phyloP scores from a whole-genome alignment of 2,113 vertebrate genomes.

The Tetraodon nigroviridis region DNA sequence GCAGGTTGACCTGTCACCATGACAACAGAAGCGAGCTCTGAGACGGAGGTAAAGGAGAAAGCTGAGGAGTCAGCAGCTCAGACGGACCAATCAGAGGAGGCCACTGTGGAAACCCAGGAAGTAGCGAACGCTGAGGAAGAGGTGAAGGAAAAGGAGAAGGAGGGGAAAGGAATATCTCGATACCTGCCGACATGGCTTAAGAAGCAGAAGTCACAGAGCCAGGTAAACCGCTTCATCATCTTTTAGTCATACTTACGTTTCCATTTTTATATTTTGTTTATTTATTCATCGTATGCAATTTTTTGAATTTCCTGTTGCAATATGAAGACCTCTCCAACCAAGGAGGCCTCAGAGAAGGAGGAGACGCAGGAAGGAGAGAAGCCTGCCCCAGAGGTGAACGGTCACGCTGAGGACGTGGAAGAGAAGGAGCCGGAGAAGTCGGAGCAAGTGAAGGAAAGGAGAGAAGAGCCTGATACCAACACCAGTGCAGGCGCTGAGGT shows the following conservation, averaged over 20 bases:
- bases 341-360: constrained; percentile 45
- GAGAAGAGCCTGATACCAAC: constrained; percentile 72
- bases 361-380: constrained; percentile 66
- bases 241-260: background rate
- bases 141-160: constrained; percentile 72
- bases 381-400: constrained; percentile 59
- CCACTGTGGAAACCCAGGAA: constrained; percentile 68
- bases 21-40: constrained; percentile 87
- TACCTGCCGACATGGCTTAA: constrained; percentile 96
- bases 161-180: constrained; percentile 87
- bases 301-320: background rate
- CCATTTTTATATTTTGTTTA: background rate
- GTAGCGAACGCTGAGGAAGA: constrained; percentile 57
- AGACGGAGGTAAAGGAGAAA: constrained; percentile 88
- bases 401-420: constrained; percentile 68
- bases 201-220: constrained; percentile 89
- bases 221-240: constrained; percentile 42
- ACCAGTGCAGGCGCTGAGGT: constrained; percentile 81
- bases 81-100: constrained; percentile 49
- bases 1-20: constrained; percentile 80
- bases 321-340: constrained; percentile 58
- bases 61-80: constrained; percentile 60
- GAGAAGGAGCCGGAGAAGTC: constrained; percentile 64
- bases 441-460: constrained; percentile 62
- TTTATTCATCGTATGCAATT: background rate